A percentile compares a stretch with the other conserved stretches of the same genome.
Evolutionary conservation across 2,888 invertebrate species (phyloP).

Genomic region (Mythimna pallens): DNA sequence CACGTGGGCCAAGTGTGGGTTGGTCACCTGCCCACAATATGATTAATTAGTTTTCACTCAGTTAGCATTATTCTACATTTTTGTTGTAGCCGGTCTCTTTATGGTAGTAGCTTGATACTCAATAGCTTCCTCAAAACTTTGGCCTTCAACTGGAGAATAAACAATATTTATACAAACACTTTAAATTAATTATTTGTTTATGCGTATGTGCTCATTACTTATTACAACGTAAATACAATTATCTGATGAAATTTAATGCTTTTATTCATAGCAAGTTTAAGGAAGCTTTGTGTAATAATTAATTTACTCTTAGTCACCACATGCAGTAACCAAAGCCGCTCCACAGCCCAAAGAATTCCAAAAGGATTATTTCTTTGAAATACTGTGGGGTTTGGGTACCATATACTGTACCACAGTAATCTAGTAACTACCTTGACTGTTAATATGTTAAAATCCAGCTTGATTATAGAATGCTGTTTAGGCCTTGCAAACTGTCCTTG

Average conservation of each 20-base stretch:
- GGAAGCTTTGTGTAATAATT: constrained; percentile 3
- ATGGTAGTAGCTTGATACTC: neutral
- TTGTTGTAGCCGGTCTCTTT: neutral
- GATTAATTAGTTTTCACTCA: neutral
- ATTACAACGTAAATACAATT: constrained; percentile 12
- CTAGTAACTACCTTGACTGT: neutral
- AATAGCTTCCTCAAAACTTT: neutral
- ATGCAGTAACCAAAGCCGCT: no score
- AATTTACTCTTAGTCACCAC: no score
- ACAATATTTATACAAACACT: neutral
- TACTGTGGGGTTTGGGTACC: no score
- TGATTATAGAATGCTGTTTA: neutral
- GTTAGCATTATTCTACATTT: neutral
- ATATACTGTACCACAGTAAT: neutral
- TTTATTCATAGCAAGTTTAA: neutral
- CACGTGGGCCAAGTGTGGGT: no score
- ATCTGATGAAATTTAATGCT: neutral
- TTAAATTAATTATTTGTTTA: neutral
- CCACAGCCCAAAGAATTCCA: no score
- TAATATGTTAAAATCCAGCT: neutral
- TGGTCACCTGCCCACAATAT: neutral
- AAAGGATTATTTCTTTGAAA: no score
- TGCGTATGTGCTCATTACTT: neutral
- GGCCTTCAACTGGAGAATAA: neutral
- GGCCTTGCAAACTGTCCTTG: neutral